phyloP scores from a whole-genome alignment of 2,888 invertebrate species.

The Nysson spinosus region DNA sequence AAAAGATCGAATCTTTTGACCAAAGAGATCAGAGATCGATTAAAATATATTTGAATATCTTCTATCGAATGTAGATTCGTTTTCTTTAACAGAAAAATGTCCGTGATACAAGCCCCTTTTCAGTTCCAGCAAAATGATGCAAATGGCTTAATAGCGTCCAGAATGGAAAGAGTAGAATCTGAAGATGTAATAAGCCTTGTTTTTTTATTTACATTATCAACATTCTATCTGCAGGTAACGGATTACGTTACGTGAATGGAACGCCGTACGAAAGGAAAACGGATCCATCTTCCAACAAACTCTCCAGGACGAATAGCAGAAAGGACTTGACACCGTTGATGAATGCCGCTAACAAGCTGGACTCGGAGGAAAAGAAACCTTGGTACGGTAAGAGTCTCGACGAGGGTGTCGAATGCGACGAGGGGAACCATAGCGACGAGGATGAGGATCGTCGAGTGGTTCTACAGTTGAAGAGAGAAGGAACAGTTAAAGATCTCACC shows the following conservation, averaged over 20 bases:
- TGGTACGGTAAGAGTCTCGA: conserved; percentile 79
- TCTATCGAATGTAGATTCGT: too few relatives aligned
- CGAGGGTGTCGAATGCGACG: conserved; percentile 81
- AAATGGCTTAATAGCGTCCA: too few relatives aligned
- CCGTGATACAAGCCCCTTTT: too few relatives aligned
- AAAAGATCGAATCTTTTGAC: too few relatives aligned
- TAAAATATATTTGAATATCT: too few relatives aligned
- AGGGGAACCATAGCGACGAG: conserved; percentile 78
- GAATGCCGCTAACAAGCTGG: conserved; percentile 80
- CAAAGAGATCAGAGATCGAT: too few relatives aligned
- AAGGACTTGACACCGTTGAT: conserved; percentile 80
- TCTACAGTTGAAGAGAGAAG: conserved; percentile 87
- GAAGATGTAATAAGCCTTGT: too few relatives aligned
- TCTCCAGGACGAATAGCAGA: conserved; percentile 74
- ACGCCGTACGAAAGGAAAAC: conserved; percentile 69
- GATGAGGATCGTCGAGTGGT: conserved; percentile 82
- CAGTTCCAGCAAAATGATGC: too few relatives aligned
- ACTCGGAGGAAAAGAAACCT: conserved; percentile 79
- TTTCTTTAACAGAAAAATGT: too few relatives aligned
- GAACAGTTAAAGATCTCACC: conserved; percentile 92
- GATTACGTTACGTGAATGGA: conserved; percentile 71
- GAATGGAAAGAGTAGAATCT: too few relatives aligned
- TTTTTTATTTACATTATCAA: too few relatives aligned
- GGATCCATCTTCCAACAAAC: conserved; percentile 73
- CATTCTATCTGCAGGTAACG: conserved; percentile 69